Conservation (phyloP, 2,888 invertebrate genomes). For the Tachina lurida region DNA sequence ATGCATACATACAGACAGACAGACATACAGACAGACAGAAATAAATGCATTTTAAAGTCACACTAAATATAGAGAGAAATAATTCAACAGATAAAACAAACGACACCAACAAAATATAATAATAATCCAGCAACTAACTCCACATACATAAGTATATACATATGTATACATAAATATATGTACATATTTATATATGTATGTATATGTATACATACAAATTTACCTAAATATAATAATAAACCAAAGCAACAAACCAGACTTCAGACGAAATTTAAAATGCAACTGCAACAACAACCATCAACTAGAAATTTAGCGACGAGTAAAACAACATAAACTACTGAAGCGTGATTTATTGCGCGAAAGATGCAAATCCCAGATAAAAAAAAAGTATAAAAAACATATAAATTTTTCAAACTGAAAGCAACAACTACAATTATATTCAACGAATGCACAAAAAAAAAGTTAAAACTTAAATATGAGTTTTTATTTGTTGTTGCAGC, state of each 20-base stretch:
- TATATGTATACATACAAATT: no score
- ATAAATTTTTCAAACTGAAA: constrained; percentile 63
- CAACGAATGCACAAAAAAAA: constrained; percentile 26
- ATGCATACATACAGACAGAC: constrained; percentile 1
- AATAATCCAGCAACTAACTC: constrained; percentile 15
- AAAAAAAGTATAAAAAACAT: constrained; percentile 66
- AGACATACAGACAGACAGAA: no score
- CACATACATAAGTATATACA: constrained; percentile 74
- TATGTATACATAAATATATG: no score
- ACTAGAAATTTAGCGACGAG: constrained; percentile 57
- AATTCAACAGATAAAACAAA: constrained; percentile 41
- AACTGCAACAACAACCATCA: constrained; percentile 31
- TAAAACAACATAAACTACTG: constrained; percentile 72
- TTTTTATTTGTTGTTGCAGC: background rate
- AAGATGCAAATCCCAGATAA: constrained; percentile 78
- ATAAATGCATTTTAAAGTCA: constrained; percentile 53
- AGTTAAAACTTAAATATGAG: constrained; percentile 31
- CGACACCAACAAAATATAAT: constrained; percentile 33
- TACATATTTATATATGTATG: no score
- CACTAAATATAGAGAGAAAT: constrained; percentile 1
- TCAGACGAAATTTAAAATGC: constrained; percentile 51
- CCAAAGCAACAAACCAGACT: constrained; percentile 63
- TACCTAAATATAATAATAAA: constrained; percentile 74
- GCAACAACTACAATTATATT: constrained; percentile 36
- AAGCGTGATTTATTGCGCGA: constrained; percentile 76